Evolutionary conservation across 2,797 vertebrate species (phyloP).

Genomic region (Clarias fuscus): DNA sequence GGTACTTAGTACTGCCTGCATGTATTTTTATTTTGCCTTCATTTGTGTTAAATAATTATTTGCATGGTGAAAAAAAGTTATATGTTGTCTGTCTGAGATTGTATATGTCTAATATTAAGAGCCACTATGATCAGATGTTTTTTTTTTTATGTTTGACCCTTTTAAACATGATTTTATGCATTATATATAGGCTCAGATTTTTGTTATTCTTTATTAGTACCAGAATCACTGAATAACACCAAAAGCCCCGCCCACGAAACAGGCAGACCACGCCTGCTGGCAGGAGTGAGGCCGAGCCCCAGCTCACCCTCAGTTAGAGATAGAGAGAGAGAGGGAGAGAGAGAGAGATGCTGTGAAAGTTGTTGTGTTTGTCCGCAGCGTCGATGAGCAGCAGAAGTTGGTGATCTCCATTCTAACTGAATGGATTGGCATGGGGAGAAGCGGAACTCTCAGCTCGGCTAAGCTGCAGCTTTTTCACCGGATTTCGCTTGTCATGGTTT

Average conservation of each 20-base stretch:
- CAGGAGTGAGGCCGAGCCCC: background rate
- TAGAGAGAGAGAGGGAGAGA: background rate
- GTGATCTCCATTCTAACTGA: constrained; percentile 79
- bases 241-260: background rate
- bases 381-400: constrained; percentile 76
- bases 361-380: constrained; percentile 68
- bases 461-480: constrained; percentile 80
- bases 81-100: no score
- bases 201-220: background rate
- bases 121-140: no score
- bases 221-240: background rate
- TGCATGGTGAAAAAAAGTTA: no score
- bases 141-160: no score
- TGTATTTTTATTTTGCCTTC: no score
- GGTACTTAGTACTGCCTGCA: no score
- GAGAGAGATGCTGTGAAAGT: background rate
- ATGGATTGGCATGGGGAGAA: constrained; percentile 87
- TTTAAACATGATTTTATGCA: no score
- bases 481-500: constrained; percentile 75
- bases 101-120: no score
- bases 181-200: background rate
- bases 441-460: constrained; percentile 81
- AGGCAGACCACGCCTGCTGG: background rate
- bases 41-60: no score
- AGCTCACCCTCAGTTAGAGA: no score